Base-by-base conservation (phyloP, 1,140 invertebrate species). In the Diachasma alloeum region DNA sequence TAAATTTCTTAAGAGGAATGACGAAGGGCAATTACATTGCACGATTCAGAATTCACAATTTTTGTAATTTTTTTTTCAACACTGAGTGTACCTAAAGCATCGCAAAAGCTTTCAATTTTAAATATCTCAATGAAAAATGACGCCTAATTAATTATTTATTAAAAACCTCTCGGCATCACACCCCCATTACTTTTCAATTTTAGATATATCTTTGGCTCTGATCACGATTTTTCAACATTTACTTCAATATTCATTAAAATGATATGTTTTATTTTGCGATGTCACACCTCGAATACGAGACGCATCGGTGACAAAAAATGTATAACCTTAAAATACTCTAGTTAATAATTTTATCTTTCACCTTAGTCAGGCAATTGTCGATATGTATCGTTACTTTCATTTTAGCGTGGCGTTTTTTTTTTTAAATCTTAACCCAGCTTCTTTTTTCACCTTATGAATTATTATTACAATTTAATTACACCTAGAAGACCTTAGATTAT, bases 301-400 rank as follows among this genome's bases (percentile, higher is more conserved):
- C n/a, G 1, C 26, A 44, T 24, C 19, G 44, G 67, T 68, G 42
- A 68, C 22, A 36, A 76, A 42, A 71, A 31, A 66, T 76, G 69
- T 67, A 66, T 69, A 67, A 42, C 67, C 44, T 72, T 76, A 42
- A 71, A 53, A 67, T 56, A 72, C 46, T 11, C 59, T 56, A 26
- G 66, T 46, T 66, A 37, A 71, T 74, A 59, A 63, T 73, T 75
- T 39, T 26, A 63, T 74, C n/a, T 71, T 70, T 53, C 63, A 75
- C 44, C 70, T 75, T 59, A 78, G 17, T 80, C 81, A 84, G 83
- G 83, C 83, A 84, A 83, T 84, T 83, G 42, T 79, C 83, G 84
- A 85, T 85, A 85, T 84, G 84, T 83, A 85, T 85, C 84, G 83
- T 83, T 83, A 81, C 44, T 39, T 72, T 72, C 46, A 81, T 81